Conservation (phyloP, 2,797 vertebrate genomes). For the Enteromius thamalakanensis region DNA sequence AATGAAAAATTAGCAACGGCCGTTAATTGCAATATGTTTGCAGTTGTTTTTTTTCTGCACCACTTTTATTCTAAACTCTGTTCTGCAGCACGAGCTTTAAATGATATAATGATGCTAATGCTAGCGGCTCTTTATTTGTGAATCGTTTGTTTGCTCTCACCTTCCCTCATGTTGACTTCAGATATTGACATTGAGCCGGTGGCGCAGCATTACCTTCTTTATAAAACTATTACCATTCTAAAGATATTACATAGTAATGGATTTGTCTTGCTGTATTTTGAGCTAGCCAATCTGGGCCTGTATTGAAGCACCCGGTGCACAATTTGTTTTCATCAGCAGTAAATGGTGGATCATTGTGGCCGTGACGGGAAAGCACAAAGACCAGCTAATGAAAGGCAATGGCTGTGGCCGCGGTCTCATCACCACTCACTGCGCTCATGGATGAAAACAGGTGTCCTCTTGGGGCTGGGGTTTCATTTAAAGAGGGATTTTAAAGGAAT, state of each 20-base stretch:
- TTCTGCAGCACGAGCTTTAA: background rate
- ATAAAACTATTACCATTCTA: constrained; percentile 54
- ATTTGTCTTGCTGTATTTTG: constrained; percentile 47
- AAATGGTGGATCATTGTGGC: constrained; percentile 64
- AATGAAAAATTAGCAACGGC: background rate
- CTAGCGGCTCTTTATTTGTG: background rate
- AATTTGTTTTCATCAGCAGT: constrained; percentile 67
- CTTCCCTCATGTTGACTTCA: constrained; percentile 16
- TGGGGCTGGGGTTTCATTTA: constrained; percentile 52
- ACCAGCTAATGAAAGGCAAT: constrained; percentile 64
- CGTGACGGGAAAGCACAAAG: constrained; percentile 62
- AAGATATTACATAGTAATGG: constrained; percentile 58
- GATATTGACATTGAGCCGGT: constrained; percentile 16
- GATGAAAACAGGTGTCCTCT: constrained; percentile 62
- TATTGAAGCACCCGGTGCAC: constrained; percentile 59
- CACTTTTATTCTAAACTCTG: background rate
- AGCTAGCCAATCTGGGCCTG: constrained; percentile 59
- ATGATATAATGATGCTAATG: background rate
- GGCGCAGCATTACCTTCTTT: constrained; percentile 36
- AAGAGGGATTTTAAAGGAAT: constrained; percentile 75
- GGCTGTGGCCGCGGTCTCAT: constrained; percentile 57
- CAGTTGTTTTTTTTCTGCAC: background rate
- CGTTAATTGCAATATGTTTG: background rate
- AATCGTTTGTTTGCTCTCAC: constrained; percentile 14
- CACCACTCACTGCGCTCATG: constrained; percentile 49